Base-by-base conservation (phyloP, 2,113 vertebrate genomes). In the Corvus hawaiiensis region DNA sequence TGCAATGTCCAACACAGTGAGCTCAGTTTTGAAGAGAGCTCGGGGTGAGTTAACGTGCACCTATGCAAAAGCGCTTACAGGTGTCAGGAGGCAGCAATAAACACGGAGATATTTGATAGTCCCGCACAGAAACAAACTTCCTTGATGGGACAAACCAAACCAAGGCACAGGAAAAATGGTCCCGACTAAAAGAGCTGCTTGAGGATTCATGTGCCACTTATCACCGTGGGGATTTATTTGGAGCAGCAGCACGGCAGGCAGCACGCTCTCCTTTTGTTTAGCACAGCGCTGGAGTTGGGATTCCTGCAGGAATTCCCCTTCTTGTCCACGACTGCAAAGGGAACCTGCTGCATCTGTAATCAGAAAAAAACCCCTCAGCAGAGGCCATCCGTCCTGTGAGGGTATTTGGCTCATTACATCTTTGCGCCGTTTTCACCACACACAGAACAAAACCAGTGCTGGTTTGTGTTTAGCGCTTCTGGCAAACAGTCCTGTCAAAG, bases 321-420 rank as follows among this genome's bases (percentile, higher is more conserved):
- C 39, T 63, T 41, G 49, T 59, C 85, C 17, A 1, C 1, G 11
- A n/a, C 68, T 80, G 84, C 23, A 52, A 54, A 80, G 51, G 63
- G 52, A 88, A 48, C 48, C 8, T 23, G 18, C 39, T 58, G 33
- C 21, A 67, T 18, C 35, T 63, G 33, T 14, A 59, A 72, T 3
- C 26, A 63, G 43, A 3, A 24, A n/a, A 88, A 74, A 16, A 12
- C 0, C 19, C n/a, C 7, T 51, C 14, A 1, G 48, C 13, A n/a
- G 16, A 77, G 55, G 32, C 32, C 67, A 27, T 11, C 56, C 13
- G 16, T 91, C 56, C 48, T n/a, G 21, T 8, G 56, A 26, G 9
- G 0, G 1, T 10, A 9, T 82, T 66, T 54, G 43, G 17, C 32
- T 83, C 3, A 2, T 54, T 17, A 22, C n/a, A 54, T 9, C 6